phyloP scores from a whole-genome alignment of 1,140 invertebrate genomes.

The Dreissena polymorpha region DNA sequence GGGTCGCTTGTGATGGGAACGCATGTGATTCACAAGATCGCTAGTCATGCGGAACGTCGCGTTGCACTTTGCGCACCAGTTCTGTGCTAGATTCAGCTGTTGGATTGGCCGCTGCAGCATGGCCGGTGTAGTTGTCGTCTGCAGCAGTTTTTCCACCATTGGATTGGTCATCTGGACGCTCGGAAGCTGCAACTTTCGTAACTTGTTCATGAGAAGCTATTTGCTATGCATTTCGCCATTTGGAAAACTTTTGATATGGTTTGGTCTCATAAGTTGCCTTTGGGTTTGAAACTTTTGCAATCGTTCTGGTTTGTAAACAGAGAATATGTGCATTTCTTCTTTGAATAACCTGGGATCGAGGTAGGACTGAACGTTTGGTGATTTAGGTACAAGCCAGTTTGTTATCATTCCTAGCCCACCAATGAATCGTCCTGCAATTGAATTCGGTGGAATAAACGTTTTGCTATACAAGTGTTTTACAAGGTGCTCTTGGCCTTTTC shows the following conservation, averaged over 20 bases:
- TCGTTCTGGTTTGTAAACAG: constrained; percentile 21
- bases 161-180: constrained; percentile 73
- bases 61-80: constrained; percentile 99
- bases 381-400: constrained; percentile 40
- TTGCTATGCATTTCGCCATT: constrained; percentile 44
- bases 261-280: not conserved
- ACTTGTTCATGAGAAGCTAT: constrained; percentile 49
- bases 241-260: constrained; percentile 36
- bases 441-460: constrained; percentile 9
- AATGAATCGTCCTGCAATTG: not conserved
- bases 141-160: constrained; percentile 77
- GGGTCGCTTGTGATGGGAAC: constrained; percentile 81
- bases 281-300: not conserved
- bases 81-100: constrained; percentile 92
- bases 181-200: constrained; percentile 52
- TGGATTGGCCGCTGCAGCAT: constrained; percentile 85
- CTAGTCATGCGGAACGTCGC: constrained; percentile 98
- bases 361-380: constrained; percentile 9
- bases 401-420: constrained; percentile 39
- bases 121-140: constrained; percentile 65
- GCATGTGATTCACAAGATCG: constrained; percentile 98
- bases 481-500: constrained; percentile 31
- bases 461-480: constrained; percentile 37
- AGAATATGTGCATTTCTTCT: constrained; percentile 6
- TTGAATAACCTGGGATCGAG: constrained; percentile 31